Evolutionary conservation across 1,140 invertebrate genomes (phyloP), one percentile per base, ranked within the genome.

Genomic region (Megathymus violae): DNA sequence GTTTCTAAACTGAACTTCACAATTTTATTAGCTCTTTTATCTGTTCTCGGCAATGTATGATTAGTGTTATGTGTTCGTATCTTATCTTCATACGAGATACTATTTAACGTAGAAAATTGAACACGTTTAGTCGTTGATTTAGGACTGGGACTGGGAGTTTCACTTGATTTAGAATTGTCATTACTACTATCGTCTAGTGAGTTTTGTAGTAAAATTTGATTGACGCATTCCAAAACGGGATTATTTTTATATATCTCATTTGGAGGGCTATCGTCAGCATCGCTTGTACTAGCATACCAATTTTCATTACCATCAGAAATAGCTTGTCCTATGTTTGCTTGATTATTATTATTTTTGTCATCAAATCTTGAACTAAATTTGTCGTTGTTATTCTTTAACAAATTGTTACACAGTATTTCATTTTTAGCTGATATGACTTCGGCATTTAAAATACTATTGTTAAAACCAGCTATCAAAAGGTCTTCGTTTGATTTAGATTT

Each of bases 161-260:
- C 85, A 71, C 89, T 89, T 48, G 84, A 88, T 65, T 89, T 89
- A 15, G 87, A 90, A 59, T 86, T 89, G 66, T 92, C 91, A 64
- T 90, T 89, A 48, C 88, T 91, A 64, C 87, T 92, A 58, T 92
- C 91, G 66, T 92, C 91, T 63, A 92, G 76, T 10, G 89, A 91
- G 69, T 94, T 93, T 76, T 93, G 93, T 10, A 95, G 78, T 4
- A 96, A 85, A 64, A 96, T 96, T 82, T 95, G 95, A 89, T 95
- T 96, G 19, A 96, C 95, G 71, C 95, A 95, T 76, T 96, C 95
- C 13, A 96, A 80, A 0, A 96, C 95, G 1, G 95, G 95, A 85
- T 95, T 95, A 69, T 95, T 94, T 77, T 94, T 94, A 62, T 93
- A 93, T 76, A 93, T 91, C 75, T 94, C 94, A 75, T 93, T 92